Percentiles rank a stretch among this genome's conserved stretches.
Evolutionary conservation across 2,888 invertebrate species (phyloP).

Genomic region (Eupithecia abbreviata): DNA sequence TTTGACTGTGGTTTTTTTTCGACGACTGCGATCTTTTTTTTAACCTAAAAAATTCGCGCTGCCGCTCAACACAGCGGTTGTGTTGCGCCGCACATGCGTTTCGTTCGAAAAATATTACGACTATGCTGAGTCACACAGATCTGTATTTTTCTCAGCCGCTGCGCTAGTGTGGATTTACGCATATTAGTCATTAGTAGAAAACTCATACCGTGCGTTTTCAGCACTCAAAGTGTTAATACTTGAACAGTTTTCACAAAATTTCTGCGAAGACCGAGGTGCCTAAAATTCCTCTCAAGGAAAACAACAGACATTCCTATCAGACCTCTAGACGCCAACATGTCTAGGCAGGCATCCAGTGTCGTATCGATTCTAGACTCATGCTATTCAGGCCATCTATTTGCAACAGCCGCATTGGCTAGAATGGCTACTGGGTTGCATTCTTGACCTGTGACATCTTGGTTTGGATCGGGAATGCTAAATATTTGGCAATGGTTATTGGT

Average conservation of each 20-base stretch:
- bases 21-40: too few relatives aligned
- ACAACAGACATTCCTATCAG: slow-evolving; percentile 4
- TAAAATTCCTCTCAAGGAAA: neutral
- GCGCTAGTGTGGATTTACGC: too few relatives aligned
- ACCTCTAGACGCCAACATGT: slow-evolving; percentile 61
- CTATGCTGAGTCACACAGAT: too few relatives aligned
- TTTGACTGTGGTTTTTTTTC: too few relatives aligned
- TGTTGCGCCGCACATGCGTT: too few relatives aligned
- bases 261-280: neutral
- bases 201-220: too few relatives aligned
- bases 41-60: too few relatives aligned
- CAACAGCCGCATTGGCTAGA: slow-evolving; percentile 15
- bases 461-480: neutral
- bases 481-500: neutral
- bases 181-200: too few relatives aligned
- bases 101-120: too few relatives aligned
- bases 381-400: slow-evolving; percentile 30
- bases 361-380: slow-evolving; percentile 65
- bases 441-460: slow-evolving; percentile 5
- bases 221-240: too few relatives aligned
- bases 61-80: too few relatives aligned
- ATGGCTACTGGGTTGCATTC: slow-evolving; percentile 19
- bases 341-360: slow-evolving; percentile 60
- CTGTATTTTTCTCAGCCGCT: too few relatives aligned
- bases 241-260: neutral